Base-by-base conservation (phyloP, 2,888 invertebrate genomes). In the Lysandra bellargus region DNA sequence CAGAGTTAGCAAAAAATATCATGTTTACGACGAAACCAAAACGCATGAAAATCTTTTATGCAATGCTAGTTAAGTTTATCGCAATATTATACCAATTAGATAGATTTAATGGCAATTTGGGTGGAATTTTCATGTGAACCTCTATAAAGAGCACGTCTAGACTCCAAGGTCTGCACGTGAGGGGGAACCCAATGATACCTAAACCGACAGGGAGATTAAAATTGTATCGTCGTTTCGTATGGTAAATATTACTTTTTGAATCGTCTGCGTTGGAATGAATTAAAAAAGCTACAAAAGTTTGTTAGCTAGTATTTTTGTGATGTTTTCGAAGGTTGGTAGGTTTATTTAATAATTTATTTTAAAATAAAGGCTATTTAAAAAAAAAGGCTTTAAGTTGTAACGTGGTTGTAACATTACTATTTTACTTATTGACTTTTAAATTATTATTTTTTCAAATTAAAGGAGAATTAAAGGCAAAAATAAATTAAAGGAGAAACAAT, bases 101-200 rank as follows among this genome's bases (percentile, higher is more conserved):
- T 33, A 69, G 14, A 69, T 69, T 33, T 69, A 69, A 69, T 1
- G 69, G 4, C 33, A 33, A 17, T 37, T 69, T 69, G 14, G 37
- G 69, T 33, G 69, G 69, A 37, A 69, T 37, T 14, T 69, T 69
- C 69, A 69, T 14, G 14, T 14, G 17, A 37, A 69, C 33, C 33
- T 14, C 69, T 9, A 69, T 69, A 69, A 37, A 69, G 69, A 23
- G 33, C 69, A 33, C 69, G 69, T 69, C 69, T 69, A 69, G 69
- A 69, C 69, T 69, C 69, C 69, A 69, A 69, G 69, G 69, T 33
- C 3, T 69, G 61, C 64, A 64, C 64, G 64, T 64, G 69, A 69
- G 69, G 69, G 69, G 69, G n/a, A n/a, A n/a, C n/a, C n/a, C 33
- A 69, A 37, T 69, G 69, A 37, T 69, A 69, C 69, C 33, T 14